phyloP scores from a whole-genome alignment of 37 sponge, comb jelly and placozoan species.

The Mnemiopsis leidyi region DNA sequence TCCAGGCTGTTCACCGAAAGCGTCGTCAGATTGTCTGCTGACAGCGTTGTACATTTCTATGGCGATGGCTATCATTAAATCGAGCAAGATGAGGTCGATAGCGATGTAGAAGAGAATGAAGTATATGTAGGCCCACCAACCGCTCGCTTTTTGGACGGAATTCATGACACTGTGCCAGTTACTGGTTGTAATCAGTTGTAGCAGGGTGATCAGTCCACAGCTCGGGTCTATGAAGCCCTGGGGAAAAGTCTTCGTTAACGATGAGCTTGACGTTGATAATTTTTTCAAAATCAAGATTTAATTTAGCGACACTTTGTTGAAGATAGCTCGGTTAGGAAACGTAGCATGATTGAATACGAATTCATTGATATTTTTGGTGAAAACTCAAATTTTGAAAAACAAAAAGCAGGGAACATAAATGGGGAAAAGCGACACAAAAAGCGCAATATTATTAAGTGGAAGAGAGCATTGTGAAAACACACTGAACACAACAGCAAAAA shows the following conservation, averaged over 20 bases:
- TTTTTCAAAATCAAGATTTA: too few relatives aligned
- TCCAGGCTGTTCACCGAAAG: conserved; percentile 40
- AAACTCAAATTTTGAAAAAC: too few relatives aligned
- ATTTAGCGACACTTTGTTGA: too few relatives aligned
- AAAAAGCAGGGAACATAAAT: too few relatives aligned
- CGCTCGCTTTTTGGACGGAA: conserved; percentile 38
- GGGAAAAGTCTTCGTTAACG: not conserved
- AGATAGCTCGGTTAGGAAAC: too few relatives aligned
- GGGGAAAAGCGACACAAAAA: too few relatives aligned
- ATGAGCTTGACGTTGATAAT: too few relatives aligned
- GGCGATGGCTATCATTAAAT: conserved; percentile 60
- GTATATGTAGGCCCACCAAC: conserved; percentile 60
- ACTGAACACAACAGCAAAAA: too few relatives aligned
- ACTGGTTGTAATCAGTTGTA: conserved; percentile 57
- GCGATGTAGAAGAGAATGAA: conserved; percentile 60
- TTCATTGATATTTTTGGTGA: too few relatives aligned
- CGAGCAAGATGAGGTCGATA: conserved; percentile 27
- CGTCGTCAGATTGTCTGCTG: not conserved
- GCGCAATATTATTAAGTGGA: too few relatives aligned
- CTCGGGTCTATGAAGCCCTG: conserved; percentile 39
- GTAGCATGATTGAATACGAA: too few relatives aligned
- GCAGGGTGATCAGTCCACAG: conserved; percentile 53
- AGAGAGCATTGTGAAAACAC: too few relatives aligned
- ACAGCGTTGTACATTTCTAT: conserved; percentile 62
- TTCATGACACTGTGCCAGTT: conserved; percentile 65